Percentiles rank a stretch among this genome's conserved stretches.
phyloP scores from a whole-genome alignment of 2,888 invertebrate genomes.

The Harpalus rufipes region DNA sequence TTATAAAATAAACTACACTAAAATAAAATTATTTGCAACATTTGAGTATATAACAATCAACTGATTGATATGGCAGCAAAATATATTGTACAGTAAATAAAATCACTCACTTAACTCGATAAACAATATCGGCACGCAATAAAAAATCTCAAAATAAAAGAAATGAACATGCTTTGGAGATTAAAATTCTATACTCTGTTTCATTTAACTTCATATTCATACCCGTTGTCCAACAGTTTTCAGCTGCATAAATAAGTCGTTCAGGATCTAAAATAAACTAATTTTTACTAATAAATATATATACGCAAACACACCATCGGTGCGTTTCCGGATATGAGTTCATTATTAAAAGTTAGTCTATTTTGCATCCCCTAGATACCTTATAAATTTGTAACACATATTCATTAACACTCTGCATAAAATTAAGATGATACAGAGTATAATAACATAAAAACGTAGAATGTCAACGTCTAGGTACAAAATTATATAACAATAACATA shows the following conservation, averaged over 20 bases:
- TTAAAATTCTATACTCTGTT: slow-evolving; percentile 15
- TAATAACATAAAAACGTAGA: slow-evolving; percentile 6
- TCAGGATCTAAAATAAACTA: no score
- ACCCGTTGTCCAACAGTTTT: no score
- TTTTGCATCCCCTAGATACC: no score
- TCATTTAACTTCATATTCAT: no score
- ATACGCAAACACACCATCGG: no score
- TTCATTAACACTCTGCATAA: no score
- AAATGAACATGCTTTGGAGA: slow-evolving; percentile 18
- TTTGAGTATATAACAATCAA: slow-evolving; percentile 40
- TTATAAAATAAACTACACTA: slow-evolving; percentile 69
- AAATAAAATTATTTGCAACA: slow-evolving; percentile 19
- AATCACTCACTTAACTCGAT: slow-evolving; percentile 6
- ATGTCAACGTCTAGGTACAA: slow-evolving; percentile 43
- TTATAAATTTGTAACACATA: no score
- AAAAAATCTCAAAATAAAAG: slow-evolving; percentile 26
- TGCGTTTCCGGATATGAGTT: no score
- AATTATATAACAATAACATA: slow-evolving; percentile 61
- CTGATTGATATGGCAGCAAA: slow-evolving; percentile 61
- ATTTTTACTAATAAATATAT: no score
- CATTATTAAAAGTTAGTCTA: no score
- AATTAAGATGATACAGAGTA: no score
- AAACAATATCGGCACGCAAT: slow-evolving; percentile 38
- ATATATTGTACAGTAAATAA: slow-evolving; percentile 49
- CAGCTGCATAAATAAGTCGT: no score